These are phyloP conservation scores for Puntigrus tetrazona DNA, from an alignment of 2,113 vertebrate species.

Conservation along the genomic window DNA sequence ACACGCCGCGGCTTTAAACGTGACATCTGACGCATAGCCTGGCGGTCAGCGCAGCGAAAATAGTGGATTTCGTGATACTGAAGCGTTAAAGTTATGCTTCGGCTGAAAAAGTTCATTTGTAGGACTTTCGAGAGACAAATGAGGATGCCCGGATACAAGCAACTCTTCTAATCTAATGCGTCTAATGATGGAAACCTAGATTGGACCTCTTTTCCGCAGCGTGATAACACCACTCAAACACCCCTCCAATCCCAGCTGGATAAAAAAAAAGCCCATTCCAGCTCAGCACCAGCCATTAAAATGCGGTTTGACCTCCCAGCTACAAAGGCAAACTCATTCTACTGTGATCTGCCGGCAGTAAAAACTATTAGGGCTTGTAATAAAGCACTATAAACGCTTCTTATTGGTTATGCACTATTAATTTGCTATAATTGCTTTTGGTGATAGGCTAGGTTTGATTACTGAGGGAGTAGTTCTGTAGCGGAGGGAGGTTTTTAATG, in stretches of 20 bases:
- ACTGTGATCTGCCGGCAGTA: constrained; percentile 66
- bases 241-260: constrained; percentile 31
- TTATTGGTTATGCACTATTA: constrained; percentile 74
- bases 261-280: constrained; percentile 18
- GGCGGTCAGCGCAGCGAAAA: background rate
- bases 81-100: background rate
- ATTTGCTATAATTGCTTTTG: constrained; percentile 67
- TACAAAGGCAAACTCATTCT: constrained; percentile 74
- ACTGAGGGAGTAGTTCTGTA: constrained; percentile 59
- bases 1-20: background rate
- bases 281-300: constrained; percentile 31
- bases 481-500: constrained; percentile 69
- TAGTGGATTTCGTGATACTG: background rate
- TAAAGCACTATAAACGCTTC: constrained; percentile 75
- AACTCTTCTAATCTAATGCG: background rate
- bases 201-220: background rate
- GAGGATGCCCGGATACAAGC: background rate
- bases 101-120: background rate
- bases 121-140: background rate
- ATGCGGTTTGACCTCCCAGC: constrained; percentile 66
- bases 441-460: constrained; percentile 68
- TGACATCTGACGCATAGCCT: background rate
- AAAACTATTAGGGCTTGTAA: constrained; percentile 75
- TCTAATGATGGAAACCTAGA: constrained; percentile 18
- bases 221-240: constrained; percentile 5